These are phyloP conservation scores for Eurytoma californica DNA, from an alignment of 2,888 invertebrate genomes.

Conservation along the genomic window DNA sequence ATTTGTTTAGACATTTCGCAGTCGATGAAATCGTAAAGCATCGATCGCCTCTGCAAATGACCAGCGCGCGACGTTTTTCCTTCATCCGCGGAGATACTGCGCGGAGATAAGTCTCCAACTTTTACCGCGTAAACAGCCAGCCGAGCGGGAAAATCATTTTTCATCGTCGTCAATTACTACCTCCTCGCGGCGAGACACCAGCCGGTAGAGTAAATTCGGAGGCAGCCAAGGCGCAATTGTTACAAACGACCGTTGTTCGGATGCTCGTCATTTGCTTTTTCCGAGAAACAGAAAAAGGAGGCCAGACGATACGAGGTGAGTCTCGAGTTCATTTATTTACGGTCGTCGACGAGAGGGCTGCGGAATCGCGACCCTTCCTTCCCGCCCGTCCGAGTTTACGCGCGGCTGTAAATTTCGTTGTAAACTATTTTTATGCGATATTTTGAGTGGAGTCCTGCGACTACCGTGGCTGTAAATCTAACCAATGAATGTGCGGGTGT, in stretches of 20 bases:
- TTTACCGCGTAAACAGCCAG: neutral
- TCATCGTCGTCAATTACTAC: neutral
- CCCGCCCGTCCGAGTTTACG: slow-evolving; percentile 26
- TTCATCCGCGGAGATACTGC: neutral
- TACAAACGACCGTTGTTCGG: slow-evolving; percentile 34
- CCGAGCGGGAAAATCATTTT: neutral
- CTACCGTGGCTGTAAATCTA: slow-evolving; percentile 18
- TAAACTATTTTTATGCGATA: slow-evolving; percentile 48
- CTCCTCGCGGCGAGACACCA: no score
- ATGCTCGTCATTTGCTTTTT: slow-evolving; percentile 44
- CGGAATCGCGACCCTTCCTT: slow-evolving; percentile 58
- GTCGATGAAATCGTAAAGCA: slow-evolving; percentile 2
- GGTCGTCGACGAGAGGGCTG: slow-evolving; percentile 60
- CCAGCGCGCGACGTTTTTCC: neutral
- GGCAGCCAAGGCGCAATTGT: slow-evolving; percentile 28
- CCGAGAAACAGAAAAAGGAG: neutral
- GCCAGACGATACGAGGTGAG: neutral
- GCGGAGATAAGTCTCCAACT: neutral
- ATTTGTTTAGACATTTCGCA: neutral
- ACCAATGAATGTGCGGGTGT: neutral
- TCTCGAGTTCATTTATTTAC: slow-evolving; percentile 68
- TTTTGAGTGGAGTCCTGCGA: slow-evolving; percentile 10
- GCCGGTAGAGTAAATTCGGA: neutral
- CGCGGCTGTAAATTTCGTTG: slow-evolving; percentile 33
- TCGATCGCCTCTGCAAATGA: neutral